Evolutionary conservation across 2,113 vertebrate genomes (phyloP).

Genomic region (Sorex fumeus): DNA sequence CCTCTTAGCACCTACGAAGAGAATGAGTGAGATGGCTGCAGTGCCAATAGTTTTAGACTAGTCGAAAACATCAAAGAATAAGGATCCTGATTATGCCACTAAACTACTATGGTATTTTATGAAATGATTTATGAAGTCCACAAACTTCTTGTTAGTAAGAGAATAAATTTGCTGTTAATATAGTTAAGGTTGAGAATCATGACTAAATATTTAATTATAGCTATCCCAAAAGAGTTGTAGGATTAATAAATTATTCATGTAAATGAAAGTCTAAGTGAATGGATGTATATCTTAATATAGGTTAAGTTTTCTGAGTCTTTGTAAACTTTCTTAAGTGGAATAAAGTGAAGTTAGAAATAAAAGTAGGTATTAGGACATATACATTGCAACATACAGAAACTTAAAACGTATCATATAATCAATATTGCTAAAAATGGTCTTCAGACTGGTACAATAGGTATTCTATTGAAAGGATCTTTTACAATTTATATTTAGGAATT

Average conservation of each 20-base stretch:
- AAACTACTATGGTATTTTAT: neutral
- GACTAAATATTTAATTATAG: neutral
- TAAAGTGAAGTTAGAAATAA: constrained; percentile 3
- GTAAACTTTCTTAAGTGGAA: neutral
- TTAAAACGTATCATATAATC: neutral
- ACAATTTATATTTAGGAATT: neutral
- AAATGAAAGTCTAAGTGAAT: neutral
- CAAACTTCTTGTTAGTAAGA: constrained; percentile 22
- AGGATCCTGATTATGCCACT: neutral
- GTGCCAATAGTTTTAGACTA: neutral
- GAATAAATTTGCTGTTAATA: neutral
- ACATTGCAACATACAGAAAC: neutral
- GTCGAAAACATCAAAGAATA: neutral
- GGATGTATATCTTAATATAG: neutral
- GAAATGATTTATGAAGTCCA: neutral
- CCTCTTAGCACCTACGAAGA: neutral
- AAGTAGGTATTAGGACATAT: neutral
- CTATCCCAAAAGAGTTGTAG: neutral
- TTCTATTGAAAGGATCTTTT: neutral
- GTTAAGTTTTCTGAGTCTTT: neutral
- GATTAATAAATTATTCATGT: neutral
- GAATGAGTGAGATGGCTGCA: neutral
- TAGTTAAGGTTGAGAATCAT: neutral
- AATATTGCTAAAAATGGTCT: neutral
- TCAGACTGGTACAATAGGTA: neutral